Conservation (phyloP, 2,797 vertebrate genomes). For the Anguilla megastoma region DNA sequence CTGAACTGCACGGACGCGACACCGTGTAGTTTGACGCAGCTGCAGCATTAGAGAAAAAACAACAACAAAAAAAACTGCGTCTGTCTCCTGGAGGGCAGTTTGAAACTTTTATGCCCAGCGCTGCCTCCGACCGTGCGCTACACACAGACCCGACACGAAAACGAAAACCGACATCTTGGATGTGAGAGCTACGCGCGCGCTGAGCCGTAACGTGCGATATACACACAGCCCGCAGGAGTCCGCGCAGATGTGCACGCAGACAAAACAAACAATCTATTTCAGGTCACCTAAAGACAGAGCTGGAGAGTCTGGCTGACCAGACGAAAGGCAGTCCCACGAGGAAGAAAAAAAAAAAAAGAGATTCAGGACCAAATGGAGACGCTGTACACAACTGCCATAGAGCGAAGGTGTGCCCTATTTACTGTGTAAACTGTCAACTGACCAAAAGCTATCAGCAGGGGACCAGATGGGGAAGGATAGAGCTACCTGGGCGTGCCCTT, state of each 20-base stretch:
- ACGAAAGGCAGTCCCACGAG: not conserved
- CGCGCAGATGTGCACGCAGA: not conserved
- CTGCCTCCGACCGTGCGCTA: not conserved
- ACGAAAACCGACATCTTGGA: not conserved
- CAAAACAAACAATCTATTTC: not conserved
- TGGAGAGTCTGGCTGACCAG: not conserved
- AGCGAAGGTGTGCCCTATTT: constrained; percentile 35
- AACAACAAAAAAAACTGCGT: not conserved
- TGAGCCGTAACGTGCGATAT: not conserved
- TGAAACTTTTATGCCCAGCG: not conserved
- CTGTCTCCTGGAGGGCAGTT: not conserved
- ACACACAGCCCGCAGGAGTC: not conserved
- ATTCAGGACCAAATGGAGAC: too few relatives aligned
- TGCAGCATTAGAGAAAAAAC: not conserved
- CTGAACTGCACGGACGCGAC: not conserved
- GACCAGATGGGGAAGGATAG: constrained; percentile 65
- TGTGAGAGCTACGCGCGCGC: not conserved
- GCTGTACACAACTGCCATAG: constrained; percentile 32
- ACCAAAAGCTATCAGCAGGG: constrained; percentile 56
- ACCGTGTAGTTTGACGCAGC: not conserved
- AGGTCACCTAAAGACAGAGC: not conserved
- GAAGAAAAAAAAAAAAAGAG: not conserved
- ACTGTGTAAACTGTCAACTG: constrained; percentile 56
- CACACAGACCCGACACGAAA: not conserved
- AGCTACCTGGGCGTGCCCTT: constrained; percentile 67